phyloP scores from a whole-genome alignment of 1,140 invertebrate species.

The Palaemon carinicauda region DNA sequence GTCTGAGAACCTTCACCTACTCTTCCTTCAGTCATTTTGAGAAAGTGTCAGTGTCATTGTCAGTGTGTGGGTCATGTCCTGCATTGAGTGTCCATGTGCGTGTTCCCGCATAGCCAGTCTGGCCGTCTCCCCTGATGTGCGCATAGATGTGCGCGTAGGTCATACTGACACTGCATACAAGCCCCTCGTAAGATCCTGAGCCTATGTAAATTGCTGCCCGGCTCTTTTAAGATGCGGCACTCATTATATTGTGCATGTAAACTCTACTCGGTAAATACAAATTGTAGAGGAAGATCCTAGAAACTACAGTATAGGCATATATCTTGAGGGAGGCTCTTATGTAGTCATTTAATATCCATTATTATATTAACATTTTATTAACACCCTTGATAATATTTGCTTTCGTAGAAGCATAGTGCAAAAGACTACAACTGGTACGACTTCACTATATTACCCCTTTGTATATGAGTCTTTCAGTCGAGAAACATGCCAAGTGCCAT shows the following conservation, averaged over 20 bases:
- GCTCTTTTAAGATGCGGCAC: not conserved
- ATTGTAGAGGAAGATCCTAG: not conserved
- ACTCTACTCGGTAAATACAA: not conserved
- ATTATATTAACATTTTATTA: too few species aligned
- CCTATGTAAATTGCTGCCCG: slow-evolving; percentile 9
- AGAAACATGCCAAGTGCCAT: too few species aligned
- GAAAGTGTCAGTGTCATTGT: slow-evolving; percentile 25
- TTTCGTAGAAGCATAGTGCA: too few species aligned
- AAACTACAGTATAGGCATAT: too few species aligned
- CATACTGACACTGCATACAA: slow-evolving; percentile 36
- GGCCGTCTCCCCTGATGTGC: slow-evolving; percentile 39
- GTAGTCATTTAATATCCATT: too few species aligned
- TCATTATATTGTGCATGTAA: not conserved
- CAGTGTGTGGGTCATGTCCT: slow-evolving; percentile 38
- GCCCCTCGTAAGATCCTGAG: slow-evolving; percentile 36
- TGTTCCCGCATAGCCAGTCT: slow-evolving; percentile 47
- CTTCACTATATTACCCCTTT: too few species aligned
- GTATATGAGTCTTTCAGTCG: too few species aligned
- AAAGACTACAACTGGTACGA: too few species aligned
- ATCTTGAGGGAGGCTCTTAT: too few species aligned
- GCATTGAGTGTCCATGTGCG: slow-evolving; percentile 45
- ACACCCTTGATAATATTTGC: too few species aligned
- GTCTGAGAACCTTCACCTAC: not conserved
- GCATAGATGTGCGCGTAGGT: slow-evolving; percentile 41
- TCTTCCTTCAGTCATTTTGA: not conserved